Evolutionary conservation across 2,113 vertebrate genomes (phyloP), one percentile per base, ranked within the genome.

Genomic region (Ageneiosus marmoratus): DNA sequence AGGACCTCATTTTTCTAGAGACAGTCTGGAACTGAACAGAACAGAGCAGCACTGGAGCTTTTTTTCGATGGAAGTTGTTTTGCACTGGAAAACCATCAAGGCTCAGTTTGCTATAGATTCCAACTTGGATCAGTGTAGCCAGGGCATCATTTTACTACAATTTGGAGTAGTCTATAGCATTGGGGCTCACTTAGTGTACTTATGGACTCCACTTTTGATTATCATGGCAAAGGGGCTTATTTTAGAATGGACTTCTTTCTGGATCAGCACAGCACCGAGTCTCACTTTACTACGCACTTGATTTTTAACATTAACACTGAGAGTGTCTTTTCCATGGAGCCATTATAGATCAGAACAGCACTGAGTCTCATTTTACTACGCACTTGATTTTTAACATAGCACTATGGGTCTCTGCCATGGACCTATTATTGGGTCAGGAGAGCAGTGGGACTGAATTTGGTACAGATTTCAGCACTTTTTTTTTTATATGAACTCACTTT

Each of bases 281-380:
- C 44, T 73, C 67, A 70, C 37, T 46, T 70, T 70, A 72, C 41
- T 48, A 72, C 8, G 37, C 37, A 44, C 67, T 70, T 70, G 67
- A 70, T 70, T 70, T 70, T 70, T n/a, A 24, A 70, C 11, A 12
- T 5, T n/a, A 44, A 15, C 67, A 70, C 11, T 12, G 37, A 20
- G 69, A 27, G 24, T 27, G 2, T 73, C 5, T 73, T 70, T 27
- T 73, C 69, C 41, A 27, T 46, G 44, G 24, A 48, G 22, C 44
- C 41, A 15, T n/a, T 72, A 72, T n/a, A 27, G 41, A 15, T 48
- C 41, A 27, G 69, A 12, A n/a, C 22, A 46, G 41, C 22, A n/a
- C 29, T 18, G 62, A 44, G 67, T 41, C 18, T 70, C 24, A 3
- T 24, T 50, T 73, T 73, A 74, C 72, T 74, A 51, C 9, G 44